phyloP scores from a whole-genome alignment of 2,113 vertebrate genomes.

The Platysternon megacephalum region DNA sequence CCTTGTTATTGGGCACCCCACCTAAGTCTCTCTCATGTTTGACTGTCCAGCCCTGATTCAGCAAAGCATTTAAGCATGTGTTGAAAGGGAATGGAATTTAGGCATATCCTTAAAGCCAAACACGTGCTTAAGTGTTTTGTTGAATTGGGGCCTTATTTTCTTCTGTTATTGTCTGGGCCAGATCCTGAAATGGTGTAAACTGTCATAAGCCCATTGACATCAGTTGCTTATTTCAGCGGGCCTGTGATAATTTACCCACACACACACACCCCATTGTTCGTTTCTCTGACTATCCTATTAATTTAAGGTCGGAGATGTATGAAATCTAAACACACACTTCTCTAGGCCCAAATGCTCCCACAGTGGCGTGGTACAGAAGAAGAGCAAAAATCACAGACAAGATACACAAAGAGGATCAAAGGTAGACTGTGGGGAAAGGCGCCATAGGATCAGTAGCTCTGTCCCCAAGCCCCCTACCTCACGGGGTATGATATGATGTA shows the following conservation, averaged over 20 bases:
- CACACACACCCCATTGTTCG: background rate
- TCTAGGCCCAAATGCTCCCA: background rate
- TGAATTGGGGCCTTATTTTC: too few relatives aligned
- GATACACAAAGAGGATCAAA: background rate
- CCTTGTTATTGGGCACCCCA: background rate
- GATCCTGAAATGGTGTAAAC: background rate
- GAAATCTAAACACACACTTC: background rate
- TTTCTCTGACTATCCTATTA: background rate
- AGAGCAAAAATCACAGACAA: background rate
- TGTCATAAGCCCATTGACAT: background rate
- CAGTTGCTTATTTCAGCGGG: background rate
- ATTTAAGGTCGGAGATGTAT: background rate
- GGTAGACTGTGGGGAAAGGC: background rate
- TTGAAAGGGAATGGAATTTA: background rate
- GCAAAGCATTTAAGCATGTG: background rate
- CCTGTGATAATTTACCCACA: background rate
- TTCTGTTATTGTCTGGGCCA: background rate
- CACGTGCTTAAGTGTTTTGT: background rate
- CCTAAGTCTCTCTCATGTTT: background rate
- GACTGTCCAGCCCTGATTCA: background rate
- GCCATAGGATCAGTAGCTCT: background rate
- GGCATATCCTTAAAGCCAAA: background rate
- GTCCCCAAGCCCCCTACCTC: background rate
- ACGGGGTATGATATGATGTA: background rate
- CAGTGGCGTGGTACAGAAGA: background rate